Evolutionary conservation across 2,113 vertebrate species (phyloP), one percentile per base, ranked within the genome.

Genomic region (Martes martes): DNA sequence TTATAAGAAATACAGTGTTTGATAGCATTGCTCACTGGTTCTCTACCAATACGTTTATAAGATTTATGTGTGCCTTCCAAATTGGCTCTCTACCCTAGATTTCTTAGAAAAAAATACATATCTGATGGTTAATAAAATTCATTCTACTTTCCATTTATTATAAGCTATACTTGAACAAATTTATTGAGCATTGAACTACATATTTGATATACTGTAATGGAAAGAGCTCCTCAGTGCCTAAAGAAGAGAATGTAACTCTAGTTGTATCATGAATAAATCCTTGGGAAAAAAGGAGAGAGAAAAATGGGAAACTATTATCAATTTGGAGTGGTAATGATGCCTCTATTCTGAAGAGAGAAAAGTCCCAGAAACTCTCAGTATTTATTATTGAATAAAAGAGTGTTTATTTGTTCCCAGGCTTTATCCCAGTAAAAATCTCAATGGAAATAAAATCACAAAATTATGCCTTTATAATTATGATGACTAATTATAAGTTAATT

Each of bases 101-200:
- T 89, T 96, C 97, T 98, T 92, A 65, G 93, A 39, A 85, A 69
- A 65, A 98, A 98, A 92, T 95, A 80, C 59, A 42, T 15, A 21
- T 55, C 47, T 84, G 24, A 88, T 93, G 84, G 87, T 91, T 97
- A 97, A 65, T 97, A 81, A 50, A 93, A 94, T 86, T 97, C 81
- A 91, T 95, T 98, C 78, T 96, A 92, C 84, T 95, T 98, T 97
- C 76, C 65, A 86, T 97, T 97, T 97, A 89, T 96, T 98, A 96
- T 13, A 96, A 47, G 59, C 87, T 94, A 74, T 86, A 93, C 42
- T 84, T 97, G 96, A 97, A 98, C 89, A 96, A 96, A 93, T 47
- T 87, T 96, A 96, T 93, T 88, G 95, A 97, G 65, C 89, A 97
- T 83, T 85, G 82, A 97, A 63, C 83, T 74, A 16, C 39, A 33